Evolutionary conservation across 2,888 invertebrate genomes (phyloP), one percentile per base, ranked within the genome.

Genomic region (Rhingia rostrata): DNA sequence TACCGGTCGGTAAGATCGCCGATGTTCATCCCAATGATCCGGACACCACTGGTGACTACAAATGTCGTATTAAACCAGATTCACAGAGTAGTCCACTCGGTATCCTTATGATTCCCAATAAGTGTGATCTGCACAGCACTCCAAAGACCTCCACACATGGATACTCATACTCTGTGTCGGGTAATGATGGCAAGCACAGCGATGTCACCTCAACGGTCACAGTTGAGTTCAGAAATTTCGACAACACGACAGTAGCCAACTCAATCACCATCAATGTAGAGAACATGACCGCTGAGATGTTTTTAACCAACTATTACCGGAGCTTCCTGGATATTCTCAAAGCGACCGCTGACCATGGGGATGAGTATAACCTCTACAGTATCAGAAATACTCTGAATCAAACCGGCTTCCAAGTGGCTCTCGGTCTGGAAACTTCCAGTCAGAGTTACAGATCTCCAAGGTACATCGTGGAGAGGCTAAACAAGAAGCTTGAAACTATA

Each of bases 11-110:
- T n/a, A 96, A 95, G 91, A 95, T 99, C 86, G 98, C 97, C 6
- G 95, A 97, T 90, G 96, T 98, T 0, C 96, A 95, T 91, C 99
- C 99, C 0, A 96, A 97, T 89, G 99, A 99, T 92, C 94, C 95
- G 0, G 98, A 99, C 90, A 94, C 94, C n/a, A 94, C 95, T 64
- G 98, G 98, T 4, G 95, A 97, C 88, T 98, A 98, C 89, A 94
- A 93, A 88, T 99, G 98, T 90, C 95, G 94, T 89, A 94, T 97
- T 85, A 92, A 96, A 88, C 94, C 92, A 91, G 94, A 91, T 89
- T 94, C 92, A 87, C 94, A 92, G 86, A 88, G 88, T 6, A 90
- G 88, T 86, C 89, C 88, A 1, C 92, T 94, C 10, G 93, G 94
- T 0, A 91, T 95, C 47, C 92, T 96, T 12, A 94, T 93, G 63